Conservation (phyloP, 2,797 vertebrate species). For the Hippocampus kuda region DNA sequence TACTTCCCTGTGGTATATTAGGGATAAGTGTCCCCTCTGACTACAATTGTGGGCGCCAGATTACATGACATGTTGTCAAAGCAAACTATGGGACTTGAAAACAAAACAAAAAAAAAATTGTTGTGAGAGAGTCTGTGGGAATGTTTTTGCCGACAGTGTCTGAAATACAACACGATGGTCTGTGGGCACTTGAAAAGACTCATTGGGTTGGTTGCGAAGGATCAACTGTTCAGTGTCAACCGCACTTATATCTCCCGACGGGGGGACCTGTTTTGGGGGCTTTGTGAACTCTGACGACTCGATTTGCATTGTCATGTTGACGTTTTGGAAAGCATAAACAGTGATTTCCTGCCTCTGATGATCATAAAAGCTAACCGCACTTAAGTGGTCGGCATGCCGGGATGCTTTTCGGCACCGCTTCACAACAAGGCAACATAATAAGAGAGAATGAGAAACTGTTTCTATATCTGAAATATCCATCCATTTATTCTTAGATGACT, state of each 20-base stretch:
- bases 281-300: background rate
- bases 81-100: conserved; percentile 40
- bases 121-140: conserved; percentile 24
- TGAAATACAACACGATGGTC: conserved; percentile 17
- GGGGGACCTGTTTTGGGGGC: background rate
- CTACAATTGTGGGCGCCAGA: conserved; percentile 41
- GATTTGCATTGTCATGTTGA: conserved; percentile 4
- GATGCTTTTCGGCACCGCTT: conserved; percentile 2
- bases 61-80: conserved; percentile 41
- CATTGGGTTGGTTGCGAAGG: background rate
- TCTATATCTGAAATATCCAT: background rate
- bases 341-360: conserved; percentile 4
- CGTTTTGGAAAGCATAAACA: background rate
- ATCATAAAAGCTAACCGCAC: background rate
- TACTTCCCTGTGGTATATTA: conserved; percentile 44
- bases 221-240: conserved; percentile 5
- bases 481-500: background rate
- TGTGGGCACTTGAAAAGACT: conserved; percentile 12
- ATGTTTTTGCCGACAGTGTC: conserved; percentile 25
- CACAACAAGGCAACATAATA: background rate
- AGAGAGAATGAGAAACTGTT: background rate
- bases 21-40: conserved; percentile 42
- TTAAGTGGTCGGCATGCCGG: conserved; percentile 18
- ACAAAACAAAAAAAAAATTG: conserved; percentile 17
- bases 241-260: background rate